These are phyloP conservation scores for Pogoniulus pusillus DNA, from an alignment of 2,797 vertebrate genomes.

Conservation along the genomic window DNA sequence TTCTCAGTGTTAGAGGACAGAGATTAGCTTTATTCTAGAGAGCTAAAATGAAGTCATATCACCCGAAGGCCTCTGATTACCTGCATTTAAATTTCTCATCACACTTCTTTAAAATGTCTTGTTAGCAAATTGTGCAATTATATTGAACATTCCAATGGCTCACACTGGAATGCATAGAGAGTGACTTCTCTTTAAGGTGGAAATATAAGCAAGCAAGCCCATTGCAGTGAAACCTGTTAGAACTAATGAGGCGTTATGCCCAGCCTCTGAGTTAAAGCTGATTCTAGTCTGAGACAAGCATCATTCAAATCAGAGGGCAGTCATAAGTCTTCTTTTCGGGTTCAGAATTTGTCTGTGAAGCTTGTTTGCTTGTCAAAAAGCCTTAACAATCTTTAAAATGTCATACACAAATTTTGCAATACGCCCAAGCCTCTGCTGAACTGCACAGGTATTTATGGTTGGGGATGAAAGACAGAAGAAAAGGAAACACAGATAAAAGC, in stretches of 20 bases:
- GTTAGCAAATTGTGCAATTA: not conserved
- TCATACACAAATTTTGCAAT: not conserved
- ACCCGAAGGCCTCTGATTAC: not conserved
- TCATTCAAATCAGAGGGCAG: not conserved
- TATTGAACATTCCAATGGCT: not conserved
- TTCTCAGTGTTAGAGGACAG: not conserved
- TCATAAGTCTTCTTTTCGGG: not conserved
- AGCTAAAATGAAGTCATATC: not conserved
- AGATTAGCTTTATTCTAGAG: constrained; percentile 31
- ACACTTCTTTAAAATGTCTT: constrained; percentile 4
- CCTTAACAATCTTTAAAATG: not conserved
- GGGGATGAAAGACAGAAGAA: not conserved
- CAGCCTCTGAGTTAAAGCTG: not conserved
- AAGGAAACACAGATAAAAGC: not conserved
- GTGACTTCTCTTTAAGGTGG: not conserved
- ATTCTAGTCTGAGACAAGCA: not conserved
- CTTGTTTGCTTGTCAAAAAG: not conserved
- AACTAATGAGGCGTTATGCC: not conserved
- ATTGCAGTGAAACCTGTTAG: not conserved
- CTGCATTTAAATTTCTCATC: constrained; percentile 13
- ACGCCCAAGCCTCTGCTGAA: not conserved
- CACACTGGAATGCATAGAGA: not conserved
- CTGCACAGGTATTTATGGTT: not conserved
- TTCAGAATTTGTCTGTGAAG: not conserved
- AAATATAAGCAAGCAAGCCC: not conserved